These are phyloP conservation scores for Siderastrea siderea DNA, from an alignment of 92 coral and sea anemone genomes.

Conservation along the genomic window DNA sequence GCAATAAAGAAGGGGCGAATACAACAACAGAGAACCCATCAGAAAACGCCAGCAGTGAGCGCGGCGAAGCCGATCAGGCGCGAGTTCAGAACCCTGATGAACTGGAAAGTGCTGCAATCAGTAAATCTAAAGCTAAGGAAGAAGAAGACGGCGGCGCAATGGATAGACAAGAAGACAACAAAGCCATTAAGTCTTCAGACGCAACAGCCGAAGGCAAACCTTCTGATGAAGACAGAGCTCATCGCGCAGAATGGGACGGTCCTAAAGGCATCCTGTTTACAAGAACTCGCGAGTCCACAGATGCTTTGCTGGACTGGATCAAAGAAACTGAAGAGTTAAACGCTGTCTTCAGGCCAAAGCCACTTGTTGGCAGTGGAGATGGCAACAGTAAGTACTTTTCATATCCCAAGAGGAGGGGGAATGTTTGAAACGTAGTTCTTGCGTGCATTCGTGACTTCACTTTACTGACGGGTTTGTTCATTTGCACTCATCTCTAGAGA, in stretches of 20 bases:
- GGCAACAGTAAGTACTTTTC: constrained; percentile 63
- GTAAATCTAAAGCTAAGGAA: neutral
- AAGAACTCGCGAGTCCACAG: constrained; percentile 87
- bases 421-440: no score
- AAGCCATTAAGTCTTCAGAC: neutral
- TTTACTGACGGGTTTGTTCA: no score
- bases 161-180: neutral
- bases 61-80: neutral
- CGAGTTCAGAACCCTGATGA: neutral
- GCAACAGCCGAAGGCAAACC: neutral
- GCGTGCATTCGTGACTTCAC: no score
- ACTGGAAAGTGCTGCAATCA: neutral
- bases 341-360: constrained; percentile 73
- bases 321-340: constrained; percentile 67
- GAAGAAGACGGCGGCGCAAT: neutral
- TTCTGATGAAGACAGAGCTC: neutral
- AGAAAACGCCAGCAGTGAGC: neutral
- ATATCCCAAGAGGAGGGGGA: neutral
- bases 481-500: no score
- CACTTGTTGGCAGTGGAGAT: constrained; percentile 90
- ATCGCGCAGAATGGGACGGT: constrained; percentile 15
- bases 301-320: constrained; percentile 85
- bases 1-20: neutral
- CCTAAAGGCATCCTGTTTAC: constrained; percentile 92
- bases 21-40: neutral